A percentile compares a stretch with the other conserved stretches of the same genome.
These are phyloP conservation scores for Vannuccia rotundouncinata DNA, from an alignment of 2,888 invertebrate species.

Conservation along the genomic window DNA sequence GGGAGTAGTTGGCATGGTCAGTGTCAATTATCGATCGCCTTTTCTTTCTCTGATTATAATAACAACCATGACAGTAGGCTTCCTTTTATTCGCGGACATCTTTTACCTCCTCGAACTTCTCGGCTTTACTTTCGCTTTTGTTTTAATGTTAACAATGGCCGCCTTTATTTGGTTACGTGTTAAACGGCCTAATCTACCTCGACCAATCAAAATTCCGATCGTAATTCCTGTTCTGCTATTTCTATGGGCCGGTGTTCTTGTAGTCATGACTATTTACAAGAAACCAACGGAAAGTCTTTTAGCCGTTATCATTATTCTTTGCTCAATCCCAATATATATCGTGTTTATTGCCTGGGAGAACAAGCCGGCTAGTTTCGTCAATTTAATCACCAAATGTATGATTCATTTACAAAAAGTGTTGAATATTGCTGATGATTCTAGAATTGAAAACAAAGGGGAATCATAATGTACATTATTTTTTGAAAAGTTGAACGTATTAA, in stretches of 20 bases:
- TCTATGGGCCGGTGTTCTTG: slow-evolving; percentile 74
- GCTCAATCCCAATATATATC: slow-evolving; percentile 74
- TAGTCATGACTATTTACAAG: slow-evolving; percentile 74
- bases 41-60: slow-evolving; percentile 61
- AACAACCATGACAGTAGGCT: slow-evolving; percentile 67
- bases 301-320: slow-evolving; percentile 62
- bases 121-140: slow-evolving; percentile 70
- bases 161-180: slow-evolving; percentile 75
- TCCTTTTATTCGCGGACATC: slow-evolving; percentile 73
- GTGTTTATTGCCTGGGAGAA: slow-evolving; percentile 70
- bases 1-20: slow-evolving; percentile 56
- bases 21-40: slow-evolving; percentile 54
- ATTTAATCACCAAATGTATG: not conserved
- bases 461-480: no score
- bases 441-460: no score
- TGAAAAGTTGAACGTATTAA: no score
- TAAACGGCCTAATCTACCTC: slow-evolving; percentile 68
- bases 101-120: slow-evolving; percentile 77
- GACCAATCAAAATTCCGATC: slow-evolving; percentile 75
- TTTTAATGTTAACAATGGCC: slow-evolving; percentile 74
- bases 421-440: not conserved
- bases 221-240: slow-evolving; percentile 75
- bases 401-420: not conserved
- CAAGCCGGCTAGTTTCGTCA: slow-evolving; percentile 59
- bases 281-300: slow-evolving; percentile 66